Conservation (phyloP, 2,113 vertebrate species). For the Solenodon paradoxus region DNA sequence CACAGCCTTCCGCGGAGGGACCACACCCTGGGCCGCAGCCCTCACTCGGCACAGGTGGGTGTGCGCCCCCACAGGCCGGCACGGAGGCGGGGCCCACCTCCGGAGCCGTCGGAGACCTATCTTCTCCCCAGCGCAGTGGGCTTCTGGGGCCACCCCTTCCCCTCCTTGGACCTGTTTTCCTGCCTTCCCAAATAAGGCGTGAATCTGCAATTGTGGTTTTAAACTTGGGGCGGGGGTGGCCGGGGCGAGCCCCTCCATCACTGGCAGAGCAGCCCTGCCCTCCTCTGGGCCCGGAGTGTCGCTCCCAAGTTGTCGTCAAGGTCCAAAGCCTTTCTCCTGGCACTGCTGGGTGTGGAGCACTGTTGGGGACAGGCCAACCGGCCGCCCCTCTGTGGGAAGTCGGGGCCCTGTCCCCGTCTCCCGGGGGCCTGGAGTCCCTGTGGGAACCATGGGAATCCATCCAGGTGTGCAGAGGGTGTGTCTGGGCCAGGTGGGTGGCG, state of each 20-base stretch:
- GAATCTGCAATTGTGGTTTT: neutral
- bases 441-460: accelerated
- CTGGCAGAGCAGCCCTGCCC: neutral
- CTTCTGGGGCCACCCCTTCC: neutral
- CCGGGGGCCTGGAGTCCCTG: neutral
- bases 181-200: neutral
- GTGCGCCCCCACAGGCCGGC: no score
- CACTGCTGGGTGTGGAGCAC: neutral
- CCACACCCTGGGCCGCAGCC: no score
- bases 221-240: neutral
- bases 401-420: neutral
- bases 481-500: no score
- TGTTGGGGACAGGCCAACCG: no score
- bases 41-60: no score
- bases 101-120: neutral
- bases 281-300: accelerated
- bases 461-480: no score
- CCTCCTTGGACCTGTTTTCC: neutral
- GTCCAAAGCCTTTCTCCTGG: neutral
- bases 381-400: neutral
- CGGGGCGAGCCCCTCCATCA: neutral
- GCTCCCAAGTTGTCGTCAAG: no score
- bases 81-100: no score
- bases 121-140: neutral
- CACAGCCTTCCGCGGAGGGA: no score